Evolutionary conservation across 2,797 vertebrate genomes (phyloP).

Genomic region (Peromyscus attwateri): DNA sequence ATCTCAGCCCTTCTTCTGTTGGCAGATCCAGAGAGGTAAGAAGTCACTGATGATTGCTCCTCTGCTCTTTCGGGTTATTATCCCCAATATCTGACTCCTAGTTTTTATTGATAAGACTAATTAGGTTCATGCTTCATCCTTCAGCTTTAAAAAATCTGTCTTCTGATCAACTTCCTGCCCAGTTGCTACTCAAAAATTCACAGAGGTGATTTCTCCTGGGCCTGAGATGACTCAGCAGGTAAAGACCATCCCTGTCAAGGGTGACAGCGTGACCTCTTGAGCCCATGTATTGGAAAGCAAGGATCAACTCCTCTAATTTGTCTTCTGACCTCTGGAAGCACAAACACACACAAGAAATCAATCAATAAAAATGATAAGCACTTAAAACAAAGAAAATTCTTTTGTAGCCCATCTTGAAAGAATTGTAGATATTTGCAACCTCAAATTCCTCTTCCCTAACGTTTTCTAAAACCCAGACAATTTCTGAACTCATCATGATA

Average conservation of each 20-base stretch:
- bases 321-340: background rate
- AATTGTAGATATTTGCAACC: background rate
- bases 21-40: too few relatives aligned
- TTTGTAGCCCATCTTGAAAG: constrained; percentile 4
- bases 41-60: too few relatives aligned
- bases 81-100: too few relatives aligned
- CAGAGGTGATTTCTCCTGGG: background rate
- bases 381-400: background rate
- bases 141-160: background rate
- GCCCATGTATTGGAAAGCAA: background rate
- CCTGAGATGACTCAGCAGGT: background rate
- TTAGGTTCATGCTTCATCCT: too few relatives aligned
- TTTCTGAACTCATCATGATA: background rate
- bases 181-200: background rate
- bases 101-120: too few relatives aligned
- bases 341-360: background rate
- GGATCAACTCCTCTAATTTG: background rate
- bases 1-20: too few relatives aligned
- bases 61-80: too few relatives aligned
- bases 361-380: background rate
- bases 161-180: background rate
- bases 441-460: background rate
- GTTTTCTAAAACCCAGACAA: background rate
- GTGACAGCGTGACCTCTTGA: background rate
- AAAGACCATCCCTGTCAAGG: background rate